Base-by-base conservation (phyloP, 2,888 invertebrate species). In the Atethmia centrago region DNA sequence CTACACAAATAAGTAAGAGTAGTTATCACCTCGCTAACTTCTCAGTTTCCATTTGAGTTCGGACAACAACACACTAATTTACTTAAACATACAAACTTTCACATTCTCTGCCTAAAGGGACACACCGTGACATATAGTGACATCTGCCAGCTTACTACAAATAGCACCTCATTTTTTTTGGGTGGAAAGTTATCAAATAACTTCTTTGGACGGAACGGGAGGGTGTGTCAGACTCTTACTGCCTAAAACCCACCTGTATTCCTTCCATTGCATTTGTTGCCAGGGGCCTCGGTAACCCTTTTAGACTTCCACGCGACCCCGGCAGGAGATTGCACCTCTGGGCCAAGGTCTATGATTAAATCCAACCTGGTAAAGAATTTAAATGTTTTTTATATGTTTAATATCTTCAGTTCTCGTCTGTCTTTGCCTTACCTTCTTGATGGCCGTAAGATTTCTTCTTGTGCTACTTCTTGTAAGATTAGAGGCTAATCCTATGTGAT, bases 71-170 rank as follows among this genome's bases (percentile, higher is more conserved):
- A 77, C 53, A 58, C 49, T 58, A 67, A 79, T 81, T 81, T 77
- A 77, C 77, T 63, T 79, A 63, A 58, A 67, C 70, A 63, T 55
- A 79, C 77, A 71, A 63, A 81, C 79, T 79, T 79, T 79, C 79
- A 70, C 77, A 70, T 77, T 62, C 47, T 81, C 42, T 63, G 56
- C 77, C 82, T 69, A 58, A 31, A 82, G 79, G 82, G 82, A 77
- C 65, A 45, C 31, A 53, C 28, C 40, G 28, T 19, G 28, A 56
- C 31, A 76, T 36, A 8, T 45, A n/a, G 4, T 31, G 53, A 40
- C 45, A 19, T 58, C 55, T 70, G 12, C 19, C n/a, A 64, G 14
- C 55, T 56, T 47, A 31, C 2, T 14, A 25, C 3, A 12, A 7
- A 36, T 7, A 5, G 36, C 36, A 36, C 8, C 3, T 31, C 31